phyloP scores from a whole-genome alignment of 2,797 vertebrate species.

The Sandelia bainsii region DNA sequence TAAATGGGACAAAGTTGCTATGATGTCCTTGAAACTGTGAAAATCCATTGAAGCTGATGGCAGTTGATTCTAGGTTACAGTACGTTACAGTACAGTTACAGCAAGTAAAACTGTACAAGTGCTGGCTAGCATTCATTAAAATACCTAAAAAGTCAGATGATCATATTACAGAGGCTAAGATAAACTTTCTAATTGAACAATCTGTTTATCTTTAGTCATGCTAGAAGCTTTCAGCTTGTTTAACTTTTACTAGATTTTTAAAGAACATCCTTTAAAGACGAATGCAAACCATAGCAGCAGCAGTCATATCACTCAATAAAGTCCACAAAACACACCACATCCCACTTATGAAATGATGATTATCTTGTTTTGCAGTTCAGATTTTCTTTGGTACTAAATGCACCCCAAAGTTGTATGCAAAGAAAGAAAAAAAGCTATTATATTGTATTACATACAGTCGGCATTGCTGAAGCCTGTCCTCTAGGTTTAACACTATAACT shows the following conservation, averaged over 20 bases:
- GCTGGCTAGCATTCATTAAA: constrained; percentile 9
- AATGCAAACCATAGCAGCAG: neutral
- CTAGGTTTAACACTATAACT: constrained; percentile 26
- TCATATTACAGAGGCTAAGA: neutral
- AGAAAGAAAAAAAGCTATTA: neutral
- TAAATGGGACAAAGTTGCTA: constrained; percentile 6
- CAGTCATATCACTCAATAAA: neutral
- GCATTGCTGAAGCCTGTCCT: constrained; percentile 16
- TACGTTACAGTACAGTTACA: no score
- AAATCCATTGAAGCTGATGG: neutral
- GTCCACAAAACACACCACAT: neutral
- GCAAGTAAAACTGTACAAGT: no score
- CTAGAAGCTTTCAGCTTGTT: neutral
- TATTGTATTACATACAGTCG: constrained; percentile 6
- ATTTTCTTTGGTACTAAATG: neutral
- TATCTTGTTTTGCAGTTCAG: neutral
- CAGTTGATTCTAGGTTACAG: no score
- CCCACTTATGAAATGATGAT: neutral
- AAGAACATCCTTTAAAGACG: neutral
- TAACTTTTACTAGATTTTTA: neutral
- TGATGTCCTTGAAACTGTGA: constrained; percentile 2
- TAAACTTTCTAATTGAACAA: neutral
- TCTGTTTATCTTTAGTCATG: neutral
- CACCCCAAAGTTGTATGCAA: neutral
- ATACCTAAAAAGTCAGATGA: no score